Evolutionary conservation across 2,113 vertebrate species (phyloP).

Genomic region (Pristiophorus japonicus): DNA sequence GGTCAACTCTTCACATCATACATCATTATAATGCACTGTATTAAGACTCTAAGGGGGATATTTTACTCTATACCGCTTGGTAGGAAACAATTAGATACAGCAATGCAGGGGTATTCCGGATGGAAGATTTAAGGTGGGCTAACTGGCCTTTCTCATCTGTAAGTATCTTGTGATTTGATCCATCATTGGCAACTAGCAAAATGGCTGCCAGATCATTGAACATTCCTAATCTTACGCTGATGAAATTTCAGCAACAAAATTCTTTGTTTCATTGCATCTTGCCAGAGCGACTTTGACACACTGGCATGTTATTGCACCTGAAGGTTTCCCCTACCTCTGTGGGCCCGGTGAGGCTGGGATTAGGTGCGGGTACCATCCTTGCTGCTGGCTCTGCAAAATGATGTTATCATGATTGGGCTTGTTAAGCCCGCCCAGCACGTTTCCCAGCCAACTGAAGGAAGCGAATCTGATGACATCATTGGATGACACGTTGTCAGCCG

Average conservation of each 20-base stretch:
- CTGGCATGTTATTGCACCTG: background rate
- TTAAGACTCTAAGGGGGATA: background rate
- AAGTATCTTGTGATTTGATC: background rate
- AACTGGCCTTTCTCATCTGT: background rate
- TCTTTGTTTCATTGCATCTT: background rate
- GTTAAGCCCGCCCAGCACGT: no score
- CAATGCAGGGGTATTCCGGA: background rate
- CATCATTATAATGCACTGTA: background rate
- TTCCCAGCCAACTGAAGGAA: no score
- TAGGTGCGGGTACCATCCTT: no score
- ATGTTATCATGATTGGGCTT: no score
- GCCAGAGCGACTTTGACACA: background rate
- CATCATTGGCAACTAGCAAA: background rate
- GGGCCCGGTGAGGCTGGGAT: no score
- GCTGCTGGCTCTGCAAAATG: no score
- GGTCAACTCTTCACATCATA: background rate
- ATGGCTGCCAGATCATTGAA: background rate
- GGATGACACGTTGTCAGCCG: no score
- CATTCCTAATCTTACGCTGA: background rate
- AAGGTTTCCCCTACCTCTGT: no score
- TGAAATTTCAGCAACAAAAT: constrained; percentile 3
- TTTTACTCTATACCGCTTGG: background rate
- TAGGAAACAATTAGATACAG: background rate
- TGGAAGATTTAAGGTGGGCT: background rate
- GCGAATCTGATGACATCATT: no score